These are phyloP conservation scores for Masticophis lateralis DNA, from an alignment of 2,797 vertebrate genomes.

Conservation along the genomic window DNA sequence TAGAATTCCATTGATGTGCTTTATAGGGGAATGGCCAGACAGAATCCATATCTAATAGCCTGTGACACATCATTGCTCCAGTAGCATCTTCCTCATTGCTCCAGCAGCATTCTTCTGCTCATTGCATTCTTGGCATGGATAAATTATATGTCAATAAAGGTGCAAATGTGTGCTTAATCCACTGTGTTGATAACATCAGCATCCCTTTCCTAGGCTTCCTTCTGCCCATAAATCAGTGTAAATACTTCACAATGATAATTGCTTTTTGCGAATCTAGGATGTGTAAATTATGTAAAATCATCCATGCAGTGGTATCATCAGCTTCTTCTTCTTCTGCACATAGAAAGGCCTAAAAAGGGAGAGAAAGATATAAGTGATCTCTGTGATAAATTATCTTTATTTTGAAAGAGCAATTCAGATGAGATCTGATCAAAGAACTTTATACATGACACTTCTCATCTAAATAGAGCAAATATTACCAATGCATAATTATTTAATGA, in stretches of 20 bases:
- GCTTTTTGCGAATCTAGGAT: slow-evolving; percentile 62
- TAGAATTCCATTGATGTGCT: slow-evolving; percentile 43
- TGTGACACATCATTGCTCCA: slow-evolving; percentile 72
- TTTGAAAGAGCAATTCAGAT: slow-evolving; percentile 20
- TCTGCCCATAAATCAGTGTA: slow-evolving; percentile 74
- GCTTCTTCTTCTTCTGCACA: slow-evolving; percentile 64
- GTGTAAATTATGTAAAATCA: slow-evolving; percentile 61
- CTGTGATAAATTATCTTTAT: slow-evolving; percentile 29
- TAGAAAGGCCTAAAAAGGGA: slow-evolving; percentile 62
- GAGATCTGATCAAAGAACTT: not conserved
- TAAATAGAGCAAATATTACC: not conserved
- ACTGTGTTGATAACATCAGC: slow-evolving; percentile 69
- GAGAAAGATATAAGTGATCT: slow-evolving; percentile 20
- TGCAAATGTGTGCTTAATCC: slow-evolving; percentile 76
- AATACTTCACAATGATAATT: slow-evolving; percentile 58
- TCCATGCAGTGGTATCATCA: slow-evolving; percentile 60
- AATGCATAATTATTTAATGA: not conserved
- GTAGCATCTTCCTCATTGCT: slow-evolving; percentile 54
- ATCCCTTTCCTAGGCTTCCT: slow-evolving; percentile 70
- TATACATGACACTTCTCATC: not conserved
- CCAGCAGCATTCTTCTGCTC: slow-evolving; percentile 60
- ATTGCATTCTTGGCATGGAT: slow-evolving; percentile 69
- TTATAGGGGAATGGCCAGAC: slow-evolving; percentile 50
- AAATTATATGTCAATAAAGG: slow-evolving; percentile 75
- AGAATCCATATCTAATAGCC: slow-evolving; percentile 61